phyloP scores from a whole-genome alignment of 2,888 invertebrate species.

The Aradus depressus region DNA sequence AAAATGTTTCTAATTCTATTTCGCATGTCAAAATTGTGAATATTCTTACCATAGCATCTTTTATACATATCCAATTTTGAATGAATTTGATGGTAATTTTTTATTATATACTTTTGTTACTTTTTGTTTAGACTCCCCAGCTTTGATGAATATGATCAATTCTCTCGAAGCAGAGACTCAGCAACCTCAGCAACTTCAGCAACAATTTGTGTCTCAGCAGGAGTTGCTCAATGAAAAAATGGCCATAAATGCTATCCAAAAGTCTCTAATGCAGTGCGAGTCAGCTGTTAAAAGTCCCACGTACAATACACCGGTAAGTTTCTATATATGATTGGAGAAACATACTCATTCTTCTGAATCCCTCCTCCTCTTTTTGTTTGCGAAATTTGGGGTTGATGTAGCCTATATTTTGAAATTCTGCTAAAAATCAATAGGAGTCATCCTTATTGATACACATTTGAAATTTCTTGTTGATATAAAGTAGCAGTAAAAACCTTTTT shows the following conservation, averaged over 20 bases:
- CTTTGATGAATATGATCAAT: conserved; percentile 40
- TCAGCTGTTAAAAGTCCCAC: conserved; percentile 52
- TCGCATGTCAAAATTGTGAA: too few species aligned
- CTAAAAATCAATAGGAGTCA: too few species aligned
- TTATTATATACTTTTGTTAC: neutral
- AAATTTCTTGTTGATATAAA: too few species aligned
- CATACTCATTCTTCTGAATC: too few species aligned
- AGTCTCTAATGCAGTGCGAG: conserved; percentile 80
- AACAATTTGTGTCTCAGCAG: conserved; percentile 30
- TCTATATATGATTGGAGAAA: conserved; percentile 8
- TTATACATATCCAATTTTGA: neutral
- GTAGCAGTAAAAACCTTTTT: too few species aligned
- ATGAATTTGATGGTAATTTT: neutral
- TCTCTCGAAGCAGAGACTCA: conserved; percentile 37
- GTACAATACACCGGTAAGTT: conserved; percentile 29
- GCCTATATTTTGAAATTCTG: too few species aligned
- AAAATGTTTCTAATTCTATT: too few species aligned
- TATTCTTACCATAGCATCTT: too few species aligned
- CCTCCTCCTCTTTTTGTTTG: too few species aligned
- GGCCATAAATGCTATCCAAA: conserved; percentile 81
- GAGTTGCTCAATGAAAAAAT: conserved; percentile 56
- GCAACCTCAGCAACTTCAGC: conserved; percentile 6
- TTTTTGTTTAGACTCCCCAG: conserved; percentile 34
- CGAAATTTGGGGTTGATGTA: too few species aligned
- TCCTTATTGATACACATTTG: too few species aligned